Evolutionary conservation across 1,140 invertebrate species (phyloP), one percentile per base, ranked within the genome.

Genomic region (Nasonia giraulti): DNA sequence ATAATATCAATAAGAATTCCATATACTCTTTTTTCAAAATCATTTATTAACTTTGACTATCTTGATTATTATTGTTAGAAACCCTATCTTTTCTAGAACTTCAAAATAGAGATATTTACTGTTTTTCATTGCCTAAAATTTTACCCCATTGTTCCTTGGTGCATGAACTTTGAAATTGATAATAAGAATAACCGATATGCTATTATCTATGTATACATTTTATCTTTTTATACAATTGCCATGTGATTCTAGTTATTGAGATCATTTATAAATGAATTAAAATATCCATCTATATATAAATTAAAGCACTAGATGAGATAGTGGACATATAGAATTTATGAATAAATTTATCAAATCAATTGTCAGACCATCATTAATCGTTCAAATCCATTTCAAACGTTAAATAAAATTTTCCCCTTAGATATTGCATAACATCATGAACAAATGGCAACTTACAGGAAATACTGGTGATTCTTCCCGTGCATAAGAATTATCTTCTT

Each of bases 401-500:
- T 14, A 55, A 55, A 12, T 2, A 14, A 55, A 20, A 20, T 3
- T 20, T 55, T 55, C 5, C 50, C 17, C 14, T 14, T 0, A 55
- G 17, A 55, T 55, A 55, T 55, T 62, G 17, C 17, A 62, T 5
- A 62, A 62, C 55, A 62, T 62, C 17, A 20, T 62, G 5, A 62
- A 62, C 4, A 55, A 81, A 69, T 37, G 31, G 83, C 40, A 47
- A 86, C 89, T 90, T 88, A 91, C 90, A 80, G 90, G 85, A 81
- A 87, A 85, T 55, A 84, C n/a, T 2, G 89, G 85, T n/a, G 87
- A 90, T 44, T 88, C 83, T 84, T 89, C 87, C 55, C 82, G 87
- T 11, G 87, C 89, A 55, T 82, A 88, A n/a, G 87, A 87, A 27
- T 87, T 84, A 69, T 50, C 40, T 44, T 90, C 87, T 47, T 37